Percentiles rank a stretch among this genome's conserved stretches.
phyloP scores from a whole-genome alignment of 1,140 invertebrate genomes.

The Drosophila pectinifera region DNA sequence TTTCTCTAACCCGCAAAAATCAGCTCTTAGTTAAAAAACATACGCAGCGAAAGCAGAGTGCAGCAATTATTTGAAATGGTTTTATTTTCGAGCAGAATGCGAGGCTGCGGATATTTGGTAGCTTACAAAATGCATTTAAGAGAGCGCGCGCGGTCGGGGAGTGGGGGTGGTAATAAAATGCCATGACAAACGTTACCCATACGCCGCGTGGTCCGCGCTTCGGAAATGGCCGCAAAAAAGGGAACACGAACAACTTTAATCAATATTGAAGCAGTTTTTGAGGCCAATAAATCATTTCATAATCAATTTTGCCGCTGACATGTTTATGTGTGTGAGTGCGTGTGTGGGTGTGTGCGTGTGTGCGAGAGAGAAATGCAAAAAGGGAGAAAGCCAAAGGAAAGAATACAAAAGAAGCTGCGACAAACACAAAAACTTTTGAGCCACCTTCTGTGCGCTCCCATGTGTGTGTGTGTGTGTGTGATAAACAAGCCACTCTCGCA shows the following conservation, averaged over 20 bases:
- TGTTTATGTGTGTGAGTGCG: slow-evolving; percentile 38
- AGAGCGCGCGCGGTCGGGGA: not conserved
- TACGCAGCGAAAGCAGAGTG: slow-evolving; percentile 12
- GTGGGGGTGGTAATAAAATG: slow-evolving; percentile 53
- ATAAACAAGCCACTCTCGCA: slow-evolving; percentile 40
- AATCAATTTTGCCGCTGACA: slow-evolving; percentile 80
- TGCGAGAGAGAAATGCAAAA: slow-evolving; percentile 37
- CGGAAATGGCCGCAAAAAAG: slow-evolving; percentile 48
- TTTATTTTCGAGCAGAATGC: slow-evolving; percentile 27
- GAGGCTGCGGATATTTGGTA: slow-evolving; percentile 53
- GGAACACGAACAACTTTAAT: slow-evolving; percentile 68
- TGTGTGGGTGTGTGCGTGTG: slow-evolving; percentile 9
- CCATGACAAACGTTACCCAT: slow-evolving; percentile 57
- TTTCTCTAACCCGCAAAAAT: slow-evolving; percentile 43
- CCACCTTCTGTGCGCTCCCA: slow-evolving; percentile 49
- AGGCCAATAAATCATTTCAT: slow-evolving; percentile 83
- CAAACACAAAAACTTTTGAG: slow-evolving; percentile 67
- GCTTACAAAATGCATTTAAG: slow-evolving; percentile 70
- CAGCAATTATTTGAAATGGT: slow-evolving; percentile 5
- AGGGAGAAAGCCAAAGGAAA: slow-evolving; percentile 23
- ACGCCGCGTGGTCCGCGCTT: slow-evolving; percentile 39
- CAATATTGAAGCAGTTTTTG: slow-evolving; percentile 83
- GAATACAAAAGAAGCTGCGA: slow-evolving; percentile 32
- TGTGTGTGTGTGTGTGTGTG: slow-evolving; percentile 40
- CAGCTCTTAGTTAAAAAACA: slow-evolving; percentile 21